phyloP scores from a whole-genome alignment of 2,888 invertebrate species.

The Punctoribates punctum region DNA sequence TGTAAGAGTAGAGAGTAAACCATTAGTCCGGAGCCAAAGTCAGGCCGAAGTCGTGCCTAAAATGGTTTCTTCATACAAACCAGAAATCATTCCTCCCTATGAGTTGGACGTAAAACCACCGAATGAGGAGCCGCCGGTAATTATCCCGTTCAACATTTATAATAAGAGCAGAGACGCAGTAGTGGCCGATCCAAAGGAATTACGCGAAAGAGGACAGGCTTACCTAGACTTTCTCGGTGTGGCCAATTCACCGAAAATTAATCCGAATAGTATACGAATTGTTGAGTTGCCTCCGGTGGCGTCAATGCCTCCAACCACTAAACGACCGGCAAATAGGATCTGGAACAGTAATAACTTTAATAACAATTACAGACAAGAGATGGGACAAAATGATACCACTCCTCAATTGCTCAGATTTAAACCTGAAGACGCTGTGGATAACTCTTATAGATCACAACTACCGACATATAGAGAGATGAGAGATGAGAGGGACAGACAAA shows the following conservation, averaged over 20 bases:
- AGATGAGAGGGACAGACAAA: not conserved
- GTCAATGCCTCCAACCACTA: not conserved
- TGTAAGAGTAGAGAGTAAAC: not conserved
- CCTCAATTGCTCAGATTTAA: not conserved
- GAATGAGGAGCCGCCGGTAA: not conserved
- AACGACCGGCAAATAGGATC: not conserved
- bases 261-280: constrained; percentile 20
- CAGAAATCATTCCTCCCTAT: constrained; percentile 29
- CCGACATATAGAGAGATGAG: not conserved
- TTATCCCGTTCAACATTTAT: constrained; percentile 4
- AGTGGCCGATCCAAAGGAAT: not conserved
- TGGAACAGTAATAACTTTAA: constrained; percentile 9
- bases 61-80: not conserved
- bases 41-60: not conserved
- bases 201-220: not conserved
- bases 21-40: not conserved
- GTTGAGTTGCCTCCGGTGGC: not conserved
- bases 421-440: not conserved
- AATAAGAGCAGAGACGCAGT: not conserved
- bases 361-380: constrained; percentile 15
- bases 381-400: constrained; percentile 15
- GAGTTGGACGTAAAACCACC: not conserved
- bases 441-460: not conserved
- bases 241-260: constrained; percentile 21
- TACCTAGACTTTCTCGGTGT: constrained; percentile 26